Evolutionary conservation across 2,888 invertebrate species (phyloP).

Genomic region (Enchytraeus crypticus): DNA sequence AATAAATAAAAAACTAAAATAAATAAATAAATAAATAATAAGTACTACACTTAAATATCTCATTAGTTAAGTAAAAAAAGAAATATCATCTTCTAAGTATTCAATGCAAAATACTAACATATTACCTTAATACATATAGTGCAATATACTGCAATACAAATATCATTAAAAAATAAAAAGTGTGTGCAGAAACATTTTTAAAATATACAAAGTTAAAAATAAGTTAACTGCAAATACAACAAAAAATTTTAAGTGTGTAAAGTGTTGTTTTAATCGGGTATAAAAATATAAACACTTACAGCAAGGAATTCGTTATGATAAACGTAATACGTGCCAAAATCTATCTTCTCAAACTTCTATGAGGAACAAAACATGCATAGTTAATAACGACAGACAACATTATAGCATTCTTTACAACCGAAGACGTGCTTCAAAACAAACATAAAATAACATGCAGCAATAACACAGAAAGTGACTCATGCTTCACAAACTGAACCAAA

Average conservation of each 20-base stretch:
- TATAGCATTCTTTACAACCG: background rate
- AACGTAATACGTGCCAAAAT: slow-evolving; percentile 18
- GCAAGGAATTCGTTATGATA: slow-evolving; percentile 17
- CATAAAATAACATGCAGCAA: background rate
- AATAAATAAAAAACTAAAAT: too few species aligned
- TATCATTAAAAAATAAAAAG: background rate
- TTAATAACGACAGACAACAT: background rate
- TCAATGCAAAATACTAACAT: too few species aligned
- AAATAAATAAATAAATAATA: too few species aligned
- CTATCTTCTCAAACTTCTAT: slow-evolving; percentile 17
- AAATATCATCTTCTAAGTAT: too few species aligned
- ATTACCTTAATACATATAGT: too few species aligned
- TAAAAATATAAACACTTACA: slow-evolving; percentile 9
- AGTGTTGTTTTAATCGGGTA: background rate
- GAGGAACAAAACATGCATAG: background rate
- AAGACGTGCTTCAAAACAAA: background rate
- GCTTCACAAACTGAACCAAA: too few species aligned
- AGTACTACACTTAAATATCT: too few species aligned
- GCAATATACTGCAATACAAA: background rate
- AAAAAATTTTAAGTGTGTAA: background rate
- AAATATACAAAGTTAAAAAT: background rate
- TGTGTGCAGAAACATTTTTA: background rate
- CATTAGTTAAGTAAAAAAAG: too few species aligned
- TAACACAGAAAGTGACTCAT: background rate
- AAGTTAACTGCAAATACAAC: background rate